These are phyloP conservation scores for Drosophila nr. fundita DNA, from an alignment of 2,888 invertebrate genomes.

Conservation along the genomic window DNA sequence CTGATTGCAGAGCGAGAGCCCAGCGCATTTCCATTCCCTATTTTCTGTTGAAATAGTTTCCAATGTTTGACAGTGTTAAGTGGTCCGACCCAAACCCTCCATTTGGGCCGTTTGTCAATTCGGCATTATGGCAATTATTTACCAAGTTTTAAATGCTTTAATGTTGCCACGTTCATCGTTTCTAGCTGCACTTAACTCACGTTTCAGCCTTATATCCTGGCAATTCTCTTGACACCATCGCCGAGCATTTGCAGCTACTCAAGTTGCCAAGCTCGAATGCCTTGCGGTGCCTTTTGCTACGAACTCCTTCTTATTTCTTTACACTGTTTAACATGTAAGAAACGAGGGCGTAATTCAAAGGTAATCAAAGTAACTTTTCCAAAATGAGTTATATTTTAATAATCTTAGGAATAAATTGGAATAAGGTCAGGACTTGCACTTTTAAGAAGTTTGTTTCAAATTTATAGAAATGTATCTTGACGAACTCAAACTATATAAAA, in stretches of 20 bases:
- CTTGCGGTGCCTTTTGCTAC: conserved; percentile 54
- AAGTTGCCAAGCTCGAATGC: conserved; percentile 57
- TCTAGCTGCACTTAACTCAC: conserved; percentile 35
- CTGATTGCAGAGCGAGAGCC: conserved; percentile 27
- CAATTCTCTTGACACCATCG: conserved; percentile 40
- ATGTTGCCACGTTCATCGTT: conserved; percentile 31
- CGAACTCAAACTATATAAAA: not conserved
- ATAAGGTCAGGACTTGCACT: not conserved
- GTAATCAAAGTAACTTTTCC: not conserved
- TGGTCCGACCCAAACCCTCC: conserved; percentile 4
- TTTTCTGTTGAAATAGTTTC: conserved; percentile 61
- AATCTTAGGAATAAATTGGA: not conserved
- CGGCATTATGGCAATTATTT: conserved; percentile 61
- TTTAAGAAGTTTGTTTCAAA: not conserved
- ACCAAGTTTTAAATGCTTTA: conserved; percentile 58
- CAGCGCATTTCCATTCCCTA: conserved; percentile 36
- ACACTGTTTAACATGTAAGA: not conserved
- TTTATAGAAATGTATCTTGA: not conserved
- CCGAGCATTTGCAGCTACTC: conserved; percentile 73
- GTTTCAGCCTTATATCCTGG: conserved; percentile 24
- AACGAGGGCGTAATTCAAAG: too few species aligned
- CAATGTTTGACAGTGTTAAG: conserved; percentile 35
- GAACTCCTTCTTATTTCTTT: conserved; percentile 14
- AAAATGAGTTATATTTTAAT: not conserved
- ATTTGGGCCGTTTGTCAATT: conserved; percentile 22